These are phyloP conservation scores for Drosophila miranda DNA, from an alignment of 1,140 invertebrate species.

Conservation along the genomic window DNA sequence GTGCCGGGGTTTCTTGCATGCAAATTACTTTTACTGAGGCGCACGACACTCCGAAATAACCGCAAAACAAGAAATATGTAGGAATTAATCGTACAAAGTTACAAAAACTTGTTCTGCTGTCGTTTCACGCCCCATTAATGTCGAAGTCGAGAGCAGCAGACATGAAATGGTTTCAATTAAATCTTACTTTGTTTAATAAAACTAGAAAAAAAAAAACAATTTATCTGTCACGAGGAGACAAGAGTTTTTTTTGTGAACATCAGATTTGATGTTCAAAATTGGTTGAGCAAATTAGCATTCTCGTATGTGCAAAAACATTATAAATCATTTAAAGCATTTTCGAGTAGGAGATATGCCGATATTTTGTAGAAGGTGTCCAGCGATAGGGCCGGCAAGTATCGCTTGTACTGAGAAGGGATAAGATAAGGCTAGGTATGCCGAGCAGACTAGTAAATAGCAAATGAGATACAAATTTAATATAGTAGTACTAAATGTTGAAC, in stretches of 20 bases:
- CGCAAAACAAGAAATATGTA: slow-evolving; percentile 22
- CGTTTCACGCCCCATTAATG: slow-evolving; percentile 69
- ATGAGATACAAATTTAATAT: too few relatives aligned
- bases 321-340: too few relatives aligned
- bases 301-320: too few relatives aligned
- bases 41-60: slow-evolving; percentile 24
- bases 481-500: too few relatives aligned
- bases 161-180: slow-evolving; percentile 22
- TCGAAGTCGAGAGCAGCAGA: slow-evolving; percentile 32
- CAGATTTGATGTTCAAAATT: background rate
- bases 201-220: slow-evolving; percentile 10
- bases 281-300: too few relatives aligned
- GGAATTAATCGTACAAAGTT: slow-evolving; percentile 21
- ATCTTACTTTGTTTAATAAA: slow-evolving; percentile 44
- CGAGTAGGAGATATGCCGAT: too few relatives aligned
- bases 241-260: slow-evolving; percentile 6
- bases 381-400: too few relatives aligned
- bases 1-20: slow-evolving; percentile 6
- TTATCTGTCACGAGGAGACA: background rate
- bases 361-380: too few relatives aligned
- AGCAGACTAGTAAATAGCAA: too few relatives aligned
- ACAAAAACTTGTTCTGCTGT: slow-evolving; percentile 59
- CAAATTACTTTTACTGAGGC: slow-evolving; percentile 9
- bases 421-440: too few relatives aligned
- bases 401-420: too few relatives aligned